A percentile compares a stretch with the other conserved stretches of the same genome.
These are phyloP conservation scores for Parazoanthus swiftii DNA, from an alignment of 92 coral and sea anemone species.

Conservation along the genomic window DNA sequence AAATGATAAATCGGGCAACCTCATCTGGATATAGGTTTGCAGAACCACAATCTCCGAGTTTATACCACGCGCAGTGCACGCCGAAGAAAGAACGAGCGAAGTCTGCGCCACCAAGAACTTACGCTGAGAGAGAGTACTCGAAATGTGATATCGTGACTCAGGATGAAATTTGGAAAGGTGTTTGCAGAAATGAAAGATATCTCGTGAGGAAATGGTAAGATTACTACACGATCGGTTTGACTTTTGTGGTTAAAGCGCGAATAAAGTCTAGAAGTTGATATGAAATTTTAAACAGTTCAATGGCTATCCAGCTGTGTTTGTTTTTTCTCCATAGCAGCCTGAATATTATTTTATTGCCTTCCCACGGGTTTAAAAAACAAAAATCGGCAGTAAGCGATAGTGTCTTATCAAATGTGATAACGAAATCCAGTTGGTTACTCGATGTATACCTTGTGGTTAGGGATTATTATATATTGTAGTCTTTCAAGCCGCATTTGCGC, in stretches of 20 bases:
- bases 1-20: constrained; percentile 60
- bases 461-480: not conserved
- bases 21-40: constrained; percentile 88
- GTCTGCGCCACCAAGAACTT: constrained; percentile 81
- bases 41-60: constrained; percentile 68
- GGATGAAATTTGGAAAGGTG: constrained; percentile 94
- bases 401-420: not conserved
- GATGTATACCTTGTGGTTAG: not conserved
- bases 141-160: constrained; percentile 76
- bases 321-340: constrained; percentile 26
- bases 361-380: too few species aligned
- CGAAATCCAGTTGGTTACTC: not conserved
- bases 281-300: not conserved
- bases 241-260: not conserved
- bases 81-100: constrained; percentile 75
- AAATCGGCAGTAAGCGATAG: not conserved
- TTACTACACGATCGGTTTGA: not conserved
- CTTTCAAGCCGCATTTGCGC: not conserved
- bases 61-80: constrained; percentile 91
- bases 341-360: not conserved
- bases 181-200: constrained; percentile 77
- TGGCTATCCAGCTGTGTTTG: constrained; percentile 15
- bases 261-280: not conserved
- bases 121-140: constrained; percentile 79
- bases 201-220: constrained; percentile 86